A percentile compares a stretch with the other conserved stretches of the same genome.
Evolutionary conservation across 2,888 invertebrate genomes (phyloP).

Genomic region (Amiota minor): DNA sequence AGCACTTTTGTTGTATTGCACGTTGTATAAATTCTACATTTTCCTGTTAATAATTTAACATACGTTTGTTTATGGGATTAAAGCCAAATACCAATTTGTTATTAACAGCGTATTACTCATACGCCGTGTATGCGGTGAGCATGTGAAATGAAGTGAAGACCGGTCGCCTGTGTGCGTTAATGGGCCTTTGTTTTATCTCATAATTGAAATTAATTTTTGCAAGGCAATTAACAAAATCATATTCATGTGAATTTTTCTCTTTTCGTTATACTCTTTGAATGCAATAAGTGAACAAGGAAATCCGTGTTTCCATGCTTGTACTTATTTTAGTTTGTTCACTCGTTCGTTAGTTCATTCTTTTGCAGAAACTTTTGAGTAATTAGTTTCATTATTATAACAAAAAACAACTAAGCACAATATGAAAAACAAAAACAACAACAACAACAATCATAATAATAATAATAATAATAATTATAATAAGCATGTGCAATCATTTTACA

Average conservation of each 20-base stretch:
- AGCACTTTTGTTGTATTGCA: not conserved
- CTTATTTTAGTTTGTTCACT: not conserved
- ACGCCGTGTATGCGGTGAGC: not conserved
- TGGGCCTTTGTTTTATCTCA: not conserved
- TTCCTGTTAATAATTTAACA: not conserved
- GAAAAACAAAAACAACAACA: not conserved
- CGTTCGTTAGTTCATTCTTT: not conserved
- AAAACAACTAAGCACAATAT: not conserved
- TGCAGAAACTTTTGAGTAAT: slow-evolving; percentile 17
- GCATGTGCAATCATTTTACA: slow-evolving; percentile 1
- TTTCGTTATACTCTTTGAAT: slow-evolving; percentile 1
- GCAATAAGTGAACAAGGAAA: not conserved
- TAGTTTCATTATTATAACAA: slow-evolving; percentile 24
- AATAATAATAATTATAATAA: not conserved
- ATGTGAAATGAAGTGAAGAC: not conserved
- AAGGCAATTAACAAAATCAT: slow-evolving; percentile 2
- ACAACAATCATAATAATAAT: not conserved
- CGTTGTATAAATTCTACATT: not conserved
- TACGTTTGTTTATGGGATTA: not conserved
- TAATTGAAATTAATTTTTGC: slow-evolving; percentile 23
- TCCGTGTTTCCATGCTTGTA: slow-evolving; percentile 4
- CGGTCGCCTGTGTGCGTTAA: not conserved
- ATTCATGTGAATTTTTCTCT: not conserved
- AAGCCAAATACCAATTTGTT: not conserved
- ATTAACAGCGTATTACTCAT: slow-evolving; percentile 2